Evolutionary conservation across 1,140 invertebrate genomes (phyloP).

Genomic region (Euura saliciscinereae): DNA sequence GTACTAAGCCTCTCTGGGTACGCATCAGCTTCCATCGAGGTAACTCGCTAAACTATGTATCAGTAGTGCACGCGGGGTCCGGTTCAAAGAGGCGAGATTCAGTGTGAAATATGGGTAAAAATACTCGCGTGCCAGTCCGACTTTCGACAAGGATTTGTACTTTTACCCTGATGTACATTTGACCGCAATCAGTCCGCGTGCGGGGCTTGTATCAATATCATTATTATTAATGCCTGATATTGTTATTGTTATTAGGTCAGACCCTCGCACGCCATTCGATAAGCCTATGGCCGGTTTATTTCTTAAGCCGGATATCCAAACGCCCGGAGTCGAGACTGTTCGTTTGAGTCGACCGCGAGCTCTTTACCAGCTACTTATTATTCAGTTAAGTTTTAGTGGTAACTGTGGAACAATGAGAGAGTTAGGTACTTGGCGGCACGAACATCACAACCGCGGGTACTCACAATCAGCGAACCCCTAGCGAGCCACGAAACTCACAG

Average conservation of each 20-base stretch:
- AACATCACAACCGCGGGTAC: too few species aligned
- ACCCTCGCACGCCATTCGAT: neutral
- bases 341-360: too few species aligned
- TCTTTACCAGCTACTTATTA: too few species aligned
- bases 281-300: neutral
- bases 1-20: neutral
- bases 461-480: too few species aligned
- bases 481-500: too few species aligned
- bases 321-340: too few species aligned
- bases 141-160: neutral
- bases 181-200: neutral
- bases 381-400: too few species aligned
- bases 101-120: neutral
- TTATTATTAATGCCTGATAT: neutral
- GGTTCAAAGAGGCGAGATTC: neutral
- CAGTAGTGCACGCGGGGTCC: neutral
- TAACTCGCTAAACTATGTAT: neutral
- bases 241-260: neutral
- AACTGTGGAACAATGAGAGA: too few species aligned
- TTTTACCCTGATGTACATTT: neutral
- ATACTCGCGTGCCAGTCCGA: neutral
- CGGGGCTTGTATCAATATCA: neutral
- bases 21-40: too few species aligned
- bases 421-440: too few species aligned
- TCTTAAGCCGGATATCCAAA: neutral